Evolutionary conservation across 2,888 invertebrate species (phyloP).

Genomic region (Steinernema carpocapsae): DNA sequence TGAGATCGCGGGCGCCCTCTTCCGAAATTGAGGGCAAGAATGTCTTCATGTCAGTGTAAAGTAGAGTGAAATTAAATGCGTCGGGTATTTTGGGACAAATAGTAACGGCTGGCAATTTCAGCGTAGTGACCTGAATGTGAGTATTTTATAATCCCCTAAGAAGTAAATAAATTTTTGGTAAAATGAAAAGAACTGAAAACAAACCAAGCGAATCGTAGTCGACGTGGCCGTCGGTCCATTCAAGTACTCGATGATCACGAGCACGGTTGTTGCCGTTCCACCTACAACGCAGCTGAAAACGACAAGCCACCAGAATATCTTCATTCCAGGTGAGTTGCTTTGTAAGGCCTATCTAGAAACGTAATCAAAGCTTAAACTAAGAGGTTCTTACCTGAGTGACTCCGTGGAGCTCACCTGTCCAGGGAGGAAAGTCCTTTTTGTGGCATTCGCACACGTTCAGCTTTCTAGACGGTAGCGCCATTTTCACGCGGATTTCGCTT

Average conservation of each 20-base stretch:
- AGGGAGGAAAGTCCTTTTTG: slow-evolving; percentile 60
- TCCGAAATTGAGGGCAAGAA: slow-evolving; percentile 49
- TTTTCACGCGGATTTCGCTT: slow-evolving; percentile 13
- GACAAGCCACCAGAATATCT: slow-evolving; percentile 65
- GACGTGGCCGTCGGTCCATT: slow-evolving; percentile 65
- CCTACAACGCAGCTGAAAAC: slow-evolving; percentile 56
- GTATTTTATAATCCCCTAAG: too few relatives aligned
- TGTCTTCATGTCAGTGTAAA: slow-evolving; percentile 52
- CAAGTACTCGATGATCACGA: slow-evolving; percentile 61
- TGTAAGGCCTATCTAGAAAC: slow-evolving; percentile 49
- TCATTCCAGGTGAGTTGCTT: slow-evolving; percentile 46
- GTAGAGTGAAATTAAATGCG: slow-evolving; percentile 53
- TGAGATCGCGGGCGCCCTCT: slow-evolving; percentile 48
- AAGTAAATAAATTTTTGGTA: too few relatives aligned
- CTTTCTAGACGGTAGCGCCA: background rate
- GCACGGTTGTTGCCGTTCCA: slow-evolving; percentile 55
- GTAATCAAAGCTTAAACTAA: background rate
- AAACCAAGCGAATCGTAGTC: slow-evolving; percentile 60
- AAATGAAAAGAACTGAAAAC: background rate
- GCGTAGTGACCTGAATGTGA: slow-evolving; percentile 55
- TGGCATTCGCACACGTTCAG: slow-evolving; percentile 55
- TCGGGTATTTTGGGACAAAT: slow-evolving; percentile 66
- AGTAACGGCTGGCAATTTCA: slow-evolving; percentile 61
- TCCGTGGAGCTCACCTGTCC: slow-evolving; percentile 67
- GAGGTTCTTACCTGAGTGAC: slow-evolving; percentile 55